Evolutionary conservation across 2,888 invertebrate genomes (phyloP).

Genomic region (Hyppa rectilinea): DNA sequence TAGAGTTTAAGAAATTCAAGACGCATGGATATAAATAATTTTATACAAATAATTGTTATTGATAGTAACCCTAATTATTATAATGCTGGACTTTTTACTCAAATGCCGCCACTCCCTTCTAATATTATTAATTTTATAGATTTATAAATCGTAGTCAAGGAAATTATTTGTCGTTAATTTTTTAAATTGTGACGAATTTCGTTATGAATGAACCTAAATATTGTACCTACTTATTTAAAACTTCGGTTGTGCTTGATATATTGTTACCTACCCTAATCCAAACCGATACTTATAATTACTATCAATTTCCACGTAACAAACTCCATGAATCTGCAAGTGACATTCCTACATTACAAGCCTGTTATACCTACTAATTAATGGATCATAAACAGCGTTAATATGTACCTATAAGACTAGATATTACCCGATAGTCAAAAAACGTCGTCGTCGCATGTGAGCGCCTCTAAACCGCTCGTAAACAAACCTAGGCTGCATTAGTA

Average conservation of each 20-base stretch:
- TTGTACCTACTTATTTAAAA: conserved; percentile 58
- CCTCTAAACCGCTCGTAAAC: conserved; percentile 10
- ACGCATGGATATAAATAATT: conserved; percentile 73
- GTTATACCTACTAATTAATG: conserved; percentile 18
- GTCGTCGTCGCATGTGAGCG: conserved; percentile 17
- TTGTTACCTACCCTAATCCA: conserved; percentile 58
- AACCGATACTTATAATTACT: conserved; percentile 20
- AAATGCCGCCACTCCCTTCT: conserved; percentile 77
- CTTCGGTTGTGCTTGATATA: conserved; percentile 63
- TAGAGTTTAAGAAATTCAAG: conserved; percentile 67
- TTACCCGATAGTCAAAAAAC: background rate
- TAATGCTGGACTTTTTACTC: conserved; percentile 88
- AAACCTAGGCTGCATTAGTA: conserved; percentile 44
- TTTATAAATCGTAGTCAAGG: conserved; percentile 65
- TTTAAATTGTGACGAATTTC: conserved; percentile 52
- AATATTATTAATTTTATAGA: conserved; percentile 71
- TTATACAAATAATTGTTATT: conserved; percentile 77
- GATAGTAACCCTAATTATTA: conserved; percentile 74
- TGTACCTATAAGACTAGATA: conserved; percentile 11
- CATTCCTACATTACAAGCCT: conserved; percentile 68
- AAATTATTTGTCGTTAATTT: conserved; percentile 63
- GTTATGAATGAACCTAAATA: conserved; percentile 53
- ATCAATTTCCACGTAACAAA: conserved; percentile 29
- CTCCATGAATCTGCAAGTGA: conserved; percentile 37
- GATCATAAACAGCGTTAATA: conserved; percentile 3